phyloP scores from a whole-genome alignment of 2,888 invertebrate species.

The Noctua janthina region DNA sequence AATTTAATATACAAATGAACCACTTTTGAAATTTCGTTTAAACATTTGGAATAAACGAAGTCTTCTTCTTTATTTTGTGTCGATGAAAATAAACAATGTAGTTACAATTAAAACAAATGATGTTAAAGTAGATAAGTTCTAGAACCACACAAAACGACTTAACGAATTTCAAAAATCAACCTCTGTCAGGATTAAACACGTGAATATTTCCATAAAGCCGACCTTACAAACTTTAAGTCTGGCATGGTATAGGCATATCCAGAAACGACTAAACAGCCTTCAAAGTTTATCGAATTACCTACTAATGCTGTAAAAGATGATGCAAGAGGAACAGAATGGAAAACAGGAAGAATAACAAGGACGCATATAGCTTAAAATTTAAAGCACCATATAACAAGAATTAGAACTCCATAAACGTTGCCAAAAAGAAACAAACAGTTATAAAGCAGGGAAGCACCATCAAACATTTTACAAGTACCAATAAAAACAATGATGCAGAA shows the following conservation, averaged over 20 bases:
- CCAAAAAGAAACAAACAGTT: slow-evolving; percentile 63
- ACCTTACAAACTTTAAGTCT: background rate
- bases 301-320: background rate
- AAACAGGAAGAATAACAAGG: background rate
- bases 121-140: background rate
- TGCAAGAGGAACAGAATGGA: background rate
- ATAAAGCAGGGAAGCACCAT: slow-evolving; percentile 60
- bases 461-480: slow-evolving; percentile 78
- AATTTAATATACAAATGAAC: background rate
- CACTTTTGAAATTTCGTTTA: background rate
- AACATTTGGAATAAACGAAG: background rate
- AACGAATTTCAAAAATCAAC: background rate
- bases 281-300: background rate
- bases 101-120: background rate
- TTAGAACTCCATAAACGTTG: slow-evolving; percentile 46
- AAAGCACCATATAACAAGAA: slow-evolving; percentile 41
- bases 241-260: background rate
- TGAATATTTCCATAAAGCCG: background rate
- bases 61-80: too few relatives aligned
- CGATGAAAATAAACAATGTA: too few relatives aligned
- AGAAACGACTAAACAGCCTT: background rate
- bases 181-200: background rate
- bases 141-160: background rate
- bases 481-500: slow-evolving; percentile 81
- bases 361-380: slow-evolving; percentile 7